Percentiles rank a stretch among this genome's conserved stretches.
phyloP scores from a whole-genome alignment of 2,113 vertebrate genomes.

The Anolis carolinensis region DNA sequence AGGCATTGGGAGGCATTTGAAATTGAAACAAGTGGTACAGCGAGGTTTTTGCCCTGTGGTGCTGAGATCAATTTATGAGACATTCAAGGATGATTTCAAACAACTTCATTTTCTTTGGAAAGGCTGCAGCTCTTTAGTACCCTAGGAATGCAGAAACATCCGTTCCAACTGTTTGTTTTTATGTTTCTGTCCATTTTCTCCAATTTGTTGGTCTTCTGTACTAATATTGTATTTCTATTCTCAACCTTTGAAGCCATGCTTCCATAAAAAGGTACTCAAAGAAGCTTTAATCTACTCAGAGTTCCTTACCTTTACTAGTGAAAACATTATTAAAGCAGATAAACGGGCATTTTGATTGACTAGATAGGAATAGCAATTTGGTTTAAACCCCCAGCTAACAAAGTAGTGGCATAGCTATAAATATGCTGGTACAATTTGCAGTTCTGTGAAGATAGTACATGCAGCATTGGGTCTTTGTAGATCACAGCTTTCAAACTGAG shows the following conservation, averaged over 20 bases:
- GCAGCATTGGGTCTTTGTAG: background rate
- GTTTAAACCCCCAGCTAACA: conserved; percentile 16
- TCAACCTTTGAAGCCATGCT: background rate
- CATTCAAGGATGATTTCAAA: conserved; percentile 15
- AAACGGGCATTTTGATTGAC: background rate
- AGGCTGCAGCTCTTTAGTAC: background rate
- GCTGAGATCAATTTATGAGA: background rate
- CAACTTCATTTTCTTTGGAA: conserved; percentile 4
- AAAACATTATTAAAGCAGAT: background rate
- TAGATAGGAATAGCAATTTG: background rate
- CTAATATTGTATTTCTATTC: background rate
- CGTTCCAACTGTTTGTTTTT: conserved; percentile 28
- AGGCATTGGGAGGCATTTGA: conserved; percentile 2
- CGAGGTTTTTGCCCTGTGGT: background rate
- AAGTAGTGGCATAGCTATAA: background rate
- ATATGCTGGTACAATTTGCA: background rate
- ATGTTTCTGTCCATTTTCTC: conserved; percentile 13
- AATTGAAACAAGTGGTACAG: background rate
- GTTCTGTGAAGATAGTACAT: background rate
- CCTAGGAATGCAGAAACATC: background rate
- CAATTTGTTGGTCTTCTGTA: conserved; percentile 1
- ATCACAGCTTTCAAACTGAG: background rate
- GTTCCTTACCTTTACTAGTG: background rate
- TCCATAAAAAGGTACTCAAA: conserved; percentile 14
- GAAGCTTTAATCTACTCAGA: background rate